Base-by-base conservation (phyloP, 1,140 invertebrate species). In the Scaptomyza montana region DNA sequence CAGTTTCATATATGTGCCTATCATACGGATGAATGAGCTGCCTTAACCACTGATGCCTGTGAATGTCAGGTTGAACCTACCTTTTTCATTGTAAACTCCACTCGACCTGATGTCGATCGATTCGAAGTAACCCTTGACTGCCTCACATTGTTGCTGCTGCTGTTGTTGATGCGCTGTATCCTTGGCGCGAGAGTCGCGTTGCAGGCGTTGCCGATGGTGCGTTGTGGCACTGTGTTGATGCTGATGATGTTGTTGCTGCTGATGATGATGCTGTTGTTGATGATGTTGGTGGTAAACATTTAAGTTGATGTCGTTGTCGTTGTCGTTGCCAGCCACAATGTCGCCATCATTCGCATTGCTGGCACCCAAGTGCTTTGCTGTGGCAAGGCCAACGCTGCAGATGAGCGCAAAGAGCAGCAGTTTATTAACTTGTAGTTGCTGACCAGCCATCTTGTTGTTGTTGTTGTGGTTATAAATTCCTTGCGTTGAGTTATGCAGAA, bases 81-180 rank as follows among this genome's bases (percentile, higher is more conserved):
- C 89, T 91, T 91, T 91, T 70, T 91, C 81, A 74, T 79, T 80
- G 70, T 75, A 78, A 62, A 70, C 56, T 73, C 86, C 89, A 70
- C 67, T 78, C 80, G 84, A 68, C 64, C 82, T 75, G 63, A 91
- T 90, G 78, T 90, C 85, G 77, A 91, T 91, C 61, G 90, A 85
- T 64, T 87, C 80, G 59, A 91, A 91, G 74, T 90, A 91, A 60
- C 70, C 74, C 66, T 80, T 80, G 70, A 91, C 82, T 45, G 65
- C 57, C n/a, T 87, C 81, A 60, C 90, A 91, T 69, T 90, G 86
- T 46, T 65, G 75, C 65, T 84, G 76, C 66, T 41, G 39, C 39
- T 41, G 39, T 12, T 41, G 39, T 4, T 41, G 78, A 51, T 57
- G 76, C 71, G 71, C 67, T 47, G 70, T 68, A 77, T 89, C 85